Evolutionary conservation across 2,888 invertebrate genomes (phyloP).

Genomic region (Rotaria socialis): DNA sequence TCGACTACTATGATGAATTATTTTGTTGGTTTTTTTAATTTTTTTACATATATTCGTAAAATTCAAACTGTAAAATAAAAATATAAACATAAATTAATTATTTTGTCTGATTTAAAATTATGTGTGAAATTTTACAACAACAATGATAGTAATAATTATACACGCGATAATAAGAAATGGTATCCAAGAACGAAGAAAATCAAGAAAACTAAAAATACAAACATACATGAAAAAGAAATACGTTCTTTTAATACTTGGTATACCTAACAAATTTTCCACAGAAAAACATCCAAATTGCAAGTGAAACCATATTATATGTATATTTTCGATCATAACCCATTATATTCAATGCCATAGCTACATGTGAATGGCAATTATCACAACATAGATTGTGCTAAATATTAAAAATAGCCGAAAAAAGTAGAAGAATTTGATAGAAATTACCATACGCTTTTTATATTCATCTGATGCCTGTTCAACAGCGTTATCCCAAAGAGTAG

Average conservation of each 20-base stretch:
- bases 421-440: constrained; percentile 21
- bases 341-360: constrained; percentile 80
- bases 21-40: neutral
- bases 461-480: constrained; percentile 86
- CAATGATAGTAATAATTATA: constrained; percentile 48
- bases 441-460: constrained; percentile 81
- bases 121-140: neutral
- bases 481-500: constrained; percentile 78
- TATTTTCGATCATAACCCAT: constrained; percentile 78
- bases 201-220: constrained; percentile 62
- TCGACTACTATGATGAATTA: too few relatives aligned
- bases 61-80: too few relatives aligned
- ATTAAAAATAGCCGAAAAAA: constrained; percentile 49
- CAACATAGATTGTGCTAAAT: constrained; percentile 84
- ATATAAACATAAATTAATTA: neutral
- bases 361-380: constrained; percentile 97
- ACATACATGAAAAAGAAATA: neutral
- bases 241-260: constrained; percentile 38
- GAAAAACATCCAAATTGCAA: constrained; percentile 73
- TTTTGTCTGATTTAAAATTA: neutral
- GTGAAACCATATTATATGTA: constrained; percentile 86
- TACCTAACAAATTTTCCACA: constrained; percentile 76
- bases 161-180: constrained; percentile 66
- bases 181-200: constrained; percentile 76
- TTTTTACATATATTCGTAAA: neutral